Percentiles rank a stretch among this genome's conserved stretches.
phyloP scores from a whole-genome alignment of 53 echinoderm and acorn worm species.

The Paracentrotus lividus region DNA sequence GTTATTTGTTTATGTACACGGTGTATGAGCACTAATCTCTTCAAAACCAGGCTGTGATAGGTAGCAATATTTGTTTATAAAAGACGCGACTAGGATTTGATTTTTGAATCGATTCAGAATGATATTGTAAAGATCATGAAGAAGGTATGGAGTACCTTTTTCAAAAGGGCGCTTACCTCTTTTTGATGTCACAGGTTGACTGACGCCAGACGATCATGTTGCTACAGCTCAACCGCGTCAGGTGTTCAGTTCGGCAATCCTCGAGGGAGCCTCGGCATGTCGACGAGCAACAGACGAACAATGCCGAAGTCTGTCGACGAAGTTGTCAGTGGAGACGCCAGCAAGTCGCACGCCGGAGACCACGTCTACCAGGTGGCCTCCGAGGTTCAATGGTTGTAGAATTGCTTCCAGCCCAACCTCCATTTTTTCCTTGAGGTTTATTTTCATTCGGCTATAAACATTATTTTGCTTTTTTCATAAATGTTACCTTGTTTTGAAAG shows the following conservation, averaged over 20 bases:
- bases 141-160: background rate
- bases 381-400: conserved; percentile 39
- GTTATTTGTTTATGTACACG: background rate
- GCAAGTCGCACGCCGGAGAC: conserved; percentile 57
- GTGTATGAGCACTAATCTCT: background rate
- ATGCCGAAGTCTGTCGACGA: conserved; percentile 61
- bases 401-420: conserved; percentile 12
- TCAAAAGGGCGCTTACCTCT: background rate
- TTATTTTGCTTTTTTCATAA: no score
- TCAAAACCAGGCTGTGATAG: background rate
- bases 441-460: no score
- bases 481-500: no score
- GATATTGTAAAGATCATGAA: background rate
- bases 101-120: background rate
- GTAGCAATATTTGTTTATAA: background rate
- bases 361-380: conserved; percentile 54
- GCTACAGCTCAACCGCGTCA: conserved; percentile 44
- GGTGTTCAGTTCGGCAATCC: conserved; percentile 62
- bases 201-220: conserved; percentile 58
- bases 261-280: conserved; percentile 51
- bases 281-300: conserved; percentile 41
- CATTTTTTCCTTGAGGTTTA: no score
- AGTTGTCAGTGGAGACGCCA: conserved; percentile 66
- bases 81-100: background rate
- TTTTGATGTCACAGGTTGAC: background rate